Conservation (phyloP, 2,888 invertebrate genomes). For the Drosophila neutralis region DNA sequence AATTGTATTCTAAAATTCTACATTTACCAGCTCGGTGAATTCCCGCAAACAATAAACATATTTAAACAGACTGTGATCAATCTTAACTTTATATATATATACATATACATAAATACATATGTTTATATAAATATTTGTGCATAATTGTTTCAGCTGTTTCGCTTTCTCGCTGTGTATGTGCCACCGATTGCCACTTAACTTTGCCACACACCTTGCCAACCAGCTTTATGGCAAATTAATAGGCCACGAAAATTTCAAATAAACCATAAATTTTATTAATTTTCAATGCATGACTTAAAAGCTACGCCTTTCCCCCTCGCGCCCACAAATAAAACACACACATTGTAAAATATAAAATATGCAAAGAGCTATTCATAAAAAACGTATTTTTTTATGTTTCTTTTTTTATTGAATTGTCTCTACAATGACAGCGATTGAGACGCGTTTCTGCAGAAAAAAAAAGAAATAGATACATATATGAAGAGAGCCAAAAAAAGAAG, state of each 20-base stretch:
- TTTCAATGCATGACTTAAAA: constrained; percentile 61
- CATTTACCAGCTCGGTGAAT: neutral
- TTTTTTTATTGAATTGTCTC: constrained; percentile 54
- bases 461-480: constrained; percentile 9
- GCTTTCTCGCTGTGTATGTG: constrained; percentile 44
- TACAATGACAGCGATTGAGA: constrained; percentile 70
- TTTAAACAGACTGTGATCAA: constrained; percentile 26
- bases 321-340: constrained; percentile 11
- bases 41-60: constrained; percentile 3
- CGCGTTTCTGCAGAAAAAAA: constrained; percentile 47
- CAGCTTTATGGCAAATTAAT: constrained; percentile 76
- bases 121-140: neutral
- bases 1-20: too few relatives aligned
- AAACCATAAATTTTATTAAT: constrained; percentile 79
- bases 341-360: constrained; percentile 25
- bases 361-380: constrained; percentile 49
- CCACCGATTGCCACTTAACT: constrained; percentile 61
- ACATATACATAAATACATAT: neutral
- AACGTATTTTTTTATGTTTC: constrained; percentile 2
- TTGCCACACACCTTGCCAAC: constrained; percentile 63
- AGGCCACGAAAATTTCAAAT: constrained; percentile 69
- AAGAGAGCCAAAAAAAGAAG: neutral
- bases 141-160: neutral
- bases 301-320: constrained; percentile 17
- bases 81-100: neutral